A percentile compares a stretch with the other conserved stretches of the same genome.
Evolutionary conservation across 2,888 invertebrate species (phyloP).

Genomic region (Dryomyza anilis): DNA sequence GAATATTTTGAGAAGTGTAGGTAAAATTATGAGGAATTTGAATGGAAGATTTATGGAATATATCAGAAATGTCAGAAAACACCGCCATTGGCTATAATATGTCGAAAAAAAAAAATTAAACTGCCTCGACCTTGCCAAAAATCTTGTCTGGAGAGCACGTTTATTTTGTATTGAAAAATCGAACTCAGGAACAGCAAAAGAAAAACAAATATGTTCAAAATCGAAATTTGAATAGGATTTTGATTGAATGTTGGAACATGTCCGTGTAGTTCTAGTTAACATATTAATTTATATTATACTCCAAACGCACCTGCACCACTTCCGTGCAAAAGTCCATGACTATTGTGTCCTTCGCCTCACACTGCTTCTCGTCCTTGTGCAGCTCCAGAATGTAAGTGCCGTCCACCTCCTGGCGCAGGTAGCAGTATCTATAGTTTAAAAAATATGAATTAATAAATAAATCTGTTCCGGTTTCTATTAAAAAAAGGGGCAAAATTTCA

Average conservation of each 20-base stretch:
- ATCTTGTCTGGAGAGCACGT: no score
- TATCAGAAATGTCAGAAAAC: no score
- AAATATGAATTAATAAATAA: not conserved
- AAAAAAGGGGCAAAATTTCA: not conserved
- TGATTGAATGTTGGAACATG: not conserved
- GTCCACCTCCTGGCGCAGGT: slow-evolving; percentile 87
- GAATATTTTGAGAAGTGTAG: no score
- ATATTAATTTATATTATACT: not conserved
- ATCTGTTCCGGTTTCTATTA: not conserved
- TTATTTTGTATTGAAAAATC: no score
- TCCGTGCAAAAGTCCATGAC: slow-evolving; percentile 94
- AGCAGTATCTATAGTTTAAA: slow-evolving; percentile 70
- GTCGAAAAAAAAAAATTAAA: no score
- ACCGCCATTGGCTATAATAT: no score
- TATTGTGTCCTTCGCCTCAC: slow-evolving; percentile 88
- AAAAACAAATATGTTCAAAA: no score
- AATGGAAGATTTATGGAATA: no score
- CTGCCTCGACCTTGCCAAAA: no score
- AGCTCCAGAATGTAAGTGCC: slow-evolving; percentile 90
- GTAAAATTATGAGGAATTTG: no score
- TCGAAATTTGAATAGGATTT: not conserved
- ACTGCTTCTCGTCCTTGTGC: slow-evolving; percentile 91
- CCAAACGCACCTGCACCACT: slow-evolving; percentile 73
- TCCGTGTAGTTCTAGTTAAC: not conserved
- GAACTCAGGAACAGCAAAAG: no score